Evolutionary conservation across 2,113 vertebrate genomes (phyloP).

Genomic region (Pedetes capensis): DNA sequence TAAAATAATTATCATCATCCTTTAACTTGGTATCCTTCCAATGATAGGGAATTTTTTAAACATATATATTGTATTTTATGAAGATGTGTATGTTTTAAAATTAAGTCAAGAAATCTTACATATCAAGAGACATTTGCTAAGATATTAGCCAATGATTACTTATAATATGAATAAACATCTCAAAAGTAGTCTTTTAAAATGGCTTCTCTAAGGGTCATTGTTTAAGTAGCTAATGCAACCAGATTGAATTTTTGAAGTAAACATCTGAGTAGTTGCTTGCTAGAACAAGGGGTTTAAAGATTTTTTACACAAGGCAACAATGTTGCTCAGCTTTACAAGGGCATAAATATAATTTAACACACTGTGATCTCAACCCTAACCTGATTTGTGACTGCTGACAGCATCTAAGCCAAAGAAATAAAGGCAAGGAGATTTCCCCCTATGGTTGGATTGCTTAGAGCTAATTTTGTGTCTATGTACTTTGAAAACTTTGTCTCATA

Average conservation of each 20-base stretch:
- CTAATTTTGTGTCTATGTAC: constrained; percentile 54
- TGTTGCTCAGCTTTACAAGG: constrained; percentile 59
- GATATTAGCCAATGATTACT: neutral
- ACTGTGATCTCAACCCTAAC: constrained; percentile 55
- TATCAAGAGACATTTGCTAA: neutral
- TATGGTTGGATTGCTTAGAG: constrained; percentile 15
- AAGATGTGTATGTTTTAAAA: neutral
- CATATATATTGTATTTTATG: neutral
- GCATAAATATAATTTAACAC: constrained; percentile 74
- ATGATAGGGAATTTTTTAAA: neutral
- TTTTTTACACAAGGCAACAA: constrained; percentile 28
- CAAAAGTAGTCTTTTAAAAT: neutral
- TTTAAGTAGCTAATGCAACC: constrained; percentile 13
- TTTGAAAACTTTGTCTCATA: neutral
- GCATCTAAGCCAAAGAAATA: constrained; percentile 62
- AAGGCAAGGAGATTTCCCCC: constrained; percentile 19
- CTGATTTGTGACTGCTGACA: constrained; percentile 73
- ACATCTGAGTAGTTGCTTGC: constrained; percentile 30
- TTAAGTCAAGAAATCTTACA: neutral
- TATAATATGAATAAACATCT: neutral
- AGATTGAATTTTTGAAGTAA: constrained; percentile 12
- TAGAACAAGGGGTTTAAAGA: constrained; percentile 42
- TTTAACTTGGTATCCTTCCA: constrained; percentile 14
- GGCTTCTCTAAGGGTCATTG: neutral
- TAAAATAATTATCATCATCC: neutral